Evolutionary conservation across 2,113 vertebrate genomes (phyloP).

Genomic region (Sinocyclocheilus maitianheensis): DNA sequence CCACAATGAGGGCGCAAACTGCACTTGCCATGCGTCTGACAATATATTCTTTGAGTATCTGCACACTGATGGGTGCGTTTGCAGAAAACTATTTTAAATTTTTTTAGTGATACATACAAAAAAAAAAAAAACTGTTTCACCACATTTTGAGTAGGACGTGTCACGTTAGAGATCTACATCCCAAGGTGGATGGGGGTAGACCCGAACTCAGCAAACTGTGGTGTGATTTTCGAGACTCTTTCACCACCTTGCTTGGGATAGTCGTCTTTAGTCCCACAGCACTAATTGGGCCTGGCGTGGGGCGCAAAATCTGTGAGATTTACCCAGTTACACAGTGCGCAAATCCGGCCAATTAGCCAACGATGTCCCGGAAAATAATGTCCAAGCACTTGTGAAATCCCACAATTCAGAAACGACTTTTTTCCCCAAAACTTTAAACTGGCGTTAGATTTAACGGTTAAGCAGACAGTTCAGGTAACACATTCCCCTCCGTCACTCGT

Average conservation of each 20-base stretch:
- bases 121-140: not conserved
- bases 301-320: slow-evolving; percentile 48
- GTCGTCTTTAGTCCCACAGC: slow-evolving; percentile 45
- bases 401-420: slow-evolving; percentile 10
- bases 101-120: too few species aligned
- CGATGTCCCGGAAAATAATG: slow-evolving; percentile 58
- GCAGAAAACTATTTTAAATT: not conserved
- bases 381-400: slow-evolving; percentile 60
- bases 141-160: not conserved
- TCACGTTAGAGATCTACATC: not conserved
- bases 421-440: not conserved
- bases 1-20: not conserved
- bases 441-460: slow-evolving; percentile 52
- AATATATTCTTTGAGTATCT: not conserved
- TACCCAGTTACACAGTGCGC: slow-evolving; percentile 46
- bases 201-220: slow-evolving; percentile 30
- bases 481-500: slow-evolving; percentile 10
- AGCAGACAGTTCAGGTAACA: slow-evolving; percentile 25
- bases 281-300: slow-evolving; percentile 48
- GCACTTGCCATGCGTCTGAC: not conserved
- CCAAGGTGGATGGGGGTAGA: not conserved
- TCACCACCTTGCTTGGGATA: slow-evolving; percentile 55
- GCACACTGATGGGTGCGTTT: not conserved
- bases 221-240: slow-evolving; percentile 40
- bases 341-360: slow-evolving; percentile 67